A percentile compares a stretch with the other conserved stretches of the same genome.
phyloP scores from a whole-genome alignment of 2,888 invertebrate species.

The Nebria brevicollis region DNA sequence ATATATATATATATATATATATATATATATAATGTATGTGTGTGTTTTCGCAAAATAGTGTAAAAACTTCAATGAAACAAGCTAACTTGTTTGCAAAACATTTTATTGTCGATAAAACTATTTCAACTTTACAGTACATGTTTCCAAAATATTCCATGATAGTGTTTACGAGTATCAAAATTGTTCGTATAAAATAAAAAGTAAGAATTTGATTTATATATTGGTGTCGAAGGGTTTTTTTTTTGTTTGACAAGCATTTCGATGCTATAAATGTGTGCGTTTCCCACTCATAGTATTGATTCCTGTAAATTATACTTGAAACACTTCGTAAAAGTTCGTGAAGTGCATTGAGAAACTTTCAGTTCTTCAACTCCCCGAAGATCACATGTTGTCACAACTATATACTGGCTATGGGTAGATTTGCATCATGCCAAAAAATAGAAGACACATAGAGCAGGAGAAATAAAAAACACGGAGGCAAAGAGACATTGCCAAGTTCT shows the following conservation, averaged over 20 bases:
- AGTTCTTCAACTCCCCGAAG: conserved; percentile 40
- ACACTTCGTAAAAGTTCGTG: conserved; percentile 33
- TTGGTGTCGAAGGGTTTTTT: background rate
- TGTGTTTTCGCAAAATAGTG: background rate
- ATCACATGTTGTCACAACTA: conserved; percentile 35
- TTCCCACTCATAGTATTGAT: conserved; percentile 29
- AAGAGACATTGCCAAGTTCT: background rate
- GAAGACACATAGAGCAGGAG: background rate
- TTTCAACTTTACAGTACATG: background rate
- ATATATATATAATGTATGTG: background rate
- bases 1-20: no score
- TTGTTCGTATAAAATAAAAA: background rate
- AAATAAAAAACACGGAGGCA: background rate
- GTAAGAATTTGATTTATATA: background rate
- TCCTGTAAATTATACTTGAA: conserved; percentile 43
- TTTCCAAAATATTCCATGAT: background rate
- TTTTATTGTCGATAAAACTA: conserved; percentile 1
- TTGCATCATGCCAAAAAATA: background rate
- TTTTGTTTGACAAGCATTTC: background rate
- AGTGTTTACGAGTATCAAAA: background rate
- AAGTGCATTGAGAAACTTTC: conserved; percentile 31
- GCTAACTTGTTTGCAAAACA: background rate
- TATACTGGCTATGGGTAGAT: background rate
- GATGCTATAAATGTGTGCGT: background rate
- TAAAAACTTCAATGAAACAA: background rate